A percentile compares a stretch with the other conserved stretches of the same genome.
These are phyloP conservation scores for Andrena cerasifolii DNA, from an alignment of 1,140 invertebrate genomes.

Conservation along the genomic window DNA sequence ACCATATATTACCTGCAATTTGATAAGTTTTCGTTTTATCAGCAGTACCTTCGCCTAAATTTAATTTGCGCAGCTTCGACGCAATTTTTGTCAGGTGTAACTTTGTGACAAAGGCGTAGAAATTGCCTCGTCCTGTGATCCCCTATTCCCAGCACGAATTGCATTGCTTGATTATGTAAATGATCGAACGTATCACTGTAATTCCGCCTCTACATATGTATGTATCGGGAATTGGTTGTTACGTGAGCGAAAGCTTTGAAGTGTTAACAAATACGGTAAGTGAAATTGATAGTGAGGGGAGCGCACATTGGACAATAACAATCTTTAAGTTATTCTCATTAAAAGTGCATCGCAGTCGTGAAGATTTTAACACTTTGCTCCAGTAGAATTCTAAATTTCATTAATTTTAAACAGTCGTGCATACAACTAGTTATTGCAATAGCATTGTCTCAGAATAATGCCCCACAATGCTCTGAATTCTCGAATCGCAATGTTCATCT, in stretches of 20 bases:
- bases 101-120: background rate
- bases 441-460: no score
- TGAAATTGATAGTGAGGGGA: no score
- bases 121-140: background rate
- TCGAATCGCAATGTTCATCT: background rate
- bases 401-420: no score
- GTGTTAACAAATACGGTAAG: no score
- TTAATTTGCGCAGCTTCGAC: background rate
- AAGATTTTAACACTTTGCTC: no score
- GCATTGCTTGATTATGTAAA: conserved; percentile 2
- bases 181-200: background rate
- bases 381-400: no score
- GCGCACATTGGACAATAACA: no score
- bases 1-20: background rate
- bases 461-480: background rate
- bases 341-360: no score
- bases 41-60: background rate
- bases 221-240: background rate
- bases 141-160: background rate
- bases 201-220: background rate
- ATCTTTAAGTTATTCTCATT: no score
- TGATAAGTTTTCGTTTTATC: no score
- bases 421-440: no score
- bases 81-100: background rate
- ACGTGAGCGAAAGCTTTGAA: background rate